Percentiles rank a stretch among this genome's conserved stretches.
These are phyloP conservation scores for Hapalemur alaotrensis DNA, from an alignment of 2,797 vertebrate genomes.

Conservation along the genomic window DNA sequence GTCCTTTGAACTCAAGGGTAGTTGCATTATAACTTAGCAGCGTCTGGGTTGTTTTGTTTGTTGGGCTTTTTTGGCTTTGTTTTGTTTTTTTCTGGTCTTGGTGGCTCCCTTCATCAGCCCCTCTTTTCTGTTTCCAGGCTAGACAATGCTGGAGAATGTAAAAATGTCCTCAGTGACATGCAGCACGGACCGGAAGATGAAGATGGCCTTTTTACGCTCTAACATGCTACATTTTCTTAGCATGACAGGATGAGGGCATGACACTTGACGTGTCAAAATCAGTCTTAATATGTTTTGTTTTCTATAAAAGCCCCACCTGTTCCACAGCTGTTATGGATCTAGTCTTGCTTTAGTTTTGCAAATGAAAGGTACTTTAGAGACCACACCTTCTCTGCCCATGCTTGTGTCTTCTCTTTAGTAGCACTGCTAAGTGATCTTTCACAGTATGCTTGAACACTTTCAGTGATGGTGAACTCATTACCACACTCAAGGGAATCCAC, in stretches of 20 bases:
- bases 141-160: constrained; percentile 28
- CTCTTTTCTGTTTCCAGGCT: constrained; percentile 74
- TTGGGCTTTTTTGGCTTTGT: background rate
- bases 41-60: background rate
- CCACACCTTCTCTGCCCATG: background rate
- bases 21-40: background rate
- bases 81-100: background rate
- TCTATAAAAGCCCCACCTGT: background rate
- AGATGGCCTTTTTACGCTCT: constrained; percentile 78
- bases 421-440: background rate
- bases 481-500: background rate
- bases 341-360: background rate
- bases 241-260: background rate
- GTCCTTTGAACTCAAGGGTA: background rate
- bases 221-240: background rate
- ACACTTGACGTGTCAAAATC: background rate
- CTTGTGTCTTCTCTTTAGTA: background rate
- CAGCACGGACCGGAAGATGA: constrained; percentile 76
- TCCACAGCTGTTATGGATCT: background rate
- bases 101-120: background rate
- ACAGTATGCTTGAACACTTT: background rate
- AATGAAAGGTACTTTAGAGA: background rate
- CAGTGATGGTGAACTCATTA: background rate
- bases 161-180: constrained; percentile 35
- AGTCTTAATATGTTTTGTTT: background rate